Base-by-base conservation (phyloP, 2,113 vertebrate species). In the Pangasianodon hypophthalmus region DNA sequence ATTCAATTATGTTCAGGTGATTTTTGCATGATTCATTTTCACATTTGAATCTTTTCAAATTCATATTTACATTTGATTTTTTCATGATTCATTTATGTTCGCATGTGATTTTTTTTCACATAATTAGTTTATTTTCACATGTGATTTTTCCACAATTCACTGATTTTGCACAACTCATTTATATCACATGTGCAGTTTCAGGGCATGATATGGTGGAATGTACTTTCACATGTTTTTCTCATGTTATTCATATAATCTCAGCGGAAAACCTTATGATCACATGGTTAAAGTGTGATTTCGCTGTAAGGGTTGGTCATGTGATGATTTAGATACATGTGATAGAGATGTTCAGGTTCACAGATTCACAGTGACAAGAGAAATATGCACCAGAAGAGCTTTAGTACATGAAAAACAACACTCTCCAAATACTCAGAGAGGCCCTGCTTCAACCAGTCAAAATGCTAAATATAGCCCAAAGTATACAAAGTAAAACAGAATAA, bases 381-480 rank as follows among this genome's bases (percentile, higher is more conserved):
- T 5, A 32, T 54, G 32, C 50, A 24, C 16, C 16, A 54, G 0
- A 32, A 19, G 79, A 32, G 16, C 14, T 52, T 80, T 6, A n/a
- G 26, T 80, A 80, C 26, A 81, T 54, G 11, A 50, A 18, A 10
- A 81, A 52, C 19, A 41, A 37, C 41, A 52, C 26, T 6, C 13
- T 81, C 14, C 2, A 54, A 18, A 54, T 81, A 9, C 26, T 29
- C 79, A 52, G 24, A 48, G 46, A 80, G 46, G 46, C 92, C 91
- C 90, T 92, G 91, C 26, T 94, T 91, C 88, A 88, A 93, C 92
- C 92, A 75, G 86, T 92, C 24, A 29, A 94, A 95, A 95, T 93
- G 92, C 93, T 92, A 87, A 95, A 94, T 93, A 95, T 94, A 93
- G 37, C 37, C 37, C 93, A 94, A 26, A 46, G 52, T 41, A 54